These are phyloP conservation scores for Drosophila ustulata DNA, from an alignment of 2,888 invertebrate species.

Conservation along the genomic window DNA sequence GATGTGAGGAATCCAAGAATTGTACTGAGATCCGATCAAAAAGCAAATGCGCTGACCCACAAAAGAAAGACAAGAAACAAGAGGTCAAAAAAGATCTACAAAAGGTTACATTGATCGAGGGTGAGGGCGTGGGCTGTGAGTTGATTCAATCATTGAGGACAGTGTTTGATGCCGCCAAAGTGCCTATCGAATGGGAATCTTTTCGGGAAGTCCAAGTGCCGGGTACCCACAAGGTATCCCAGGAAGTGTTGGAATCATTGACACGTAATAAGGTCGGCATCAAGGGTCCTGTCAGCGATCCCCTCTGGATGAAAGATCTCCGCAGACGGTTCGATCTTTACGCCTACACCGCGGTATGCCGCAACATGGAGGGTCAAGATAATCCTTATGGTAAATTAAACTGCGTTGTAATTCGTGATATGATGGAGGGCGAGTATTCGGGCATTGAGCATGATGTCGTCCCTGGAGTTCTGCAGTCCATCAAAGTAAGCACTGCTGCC, in stretches of 20 bases:
- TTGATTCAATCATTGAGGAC: slow-evolving; percentile 93
- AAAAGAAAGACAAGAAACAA: background rate
- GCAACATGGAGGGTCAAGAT: slow-evolving; percentile 94
- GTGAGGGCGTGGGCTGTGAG: slow-evolving; percentile 98
- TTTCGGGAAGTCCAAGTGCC: background rate
- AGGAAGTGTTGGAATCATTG: slow-evolving; percentile 92
- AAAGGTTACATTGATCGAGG: slow-evolving; percentile 94
- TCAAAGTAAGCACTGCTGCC: slow-evolving; percentile 96
- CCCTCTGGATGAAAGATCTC: slow-evolving; percentile 86
- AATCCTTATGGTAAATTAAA: slow-evolving; percentile 95
- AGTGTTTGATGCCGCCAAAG: slow-evolving; percentile 93
- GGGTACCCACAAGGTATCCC: slow-evolving; percentile 90
- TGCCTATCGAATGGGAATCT: slow-evolving; percentile 94
- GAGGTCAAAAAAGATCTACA: background rate
- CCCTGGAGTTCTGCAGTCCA: slow-evolving; percentile 95
- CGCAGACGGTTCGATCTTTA: slow-evolving; percentile 92
- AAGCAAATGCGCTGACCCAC: background rate
- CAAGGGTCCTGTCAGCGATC: slow-evolving; percentile 85
- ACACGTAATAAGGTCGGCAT: slow-evolving; percentile 92
- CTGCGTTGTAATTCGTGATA: slow-evolving; percentile 97
- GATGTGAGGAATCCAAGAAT: slow-evolving; percentile 19
- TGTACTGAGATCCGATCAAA: slow-evolving; percentile 6
- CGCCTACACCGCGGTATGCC: slow-evolving; percentile 97
- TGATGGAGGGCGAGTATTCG: slow-evolving; percentile 99
- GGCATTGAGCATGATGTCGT: slow-evolving; percentile 97